Base-by-base conservation (phyloP, 2,888 invertebrate species). In the Onchidella celtica region DNA sequence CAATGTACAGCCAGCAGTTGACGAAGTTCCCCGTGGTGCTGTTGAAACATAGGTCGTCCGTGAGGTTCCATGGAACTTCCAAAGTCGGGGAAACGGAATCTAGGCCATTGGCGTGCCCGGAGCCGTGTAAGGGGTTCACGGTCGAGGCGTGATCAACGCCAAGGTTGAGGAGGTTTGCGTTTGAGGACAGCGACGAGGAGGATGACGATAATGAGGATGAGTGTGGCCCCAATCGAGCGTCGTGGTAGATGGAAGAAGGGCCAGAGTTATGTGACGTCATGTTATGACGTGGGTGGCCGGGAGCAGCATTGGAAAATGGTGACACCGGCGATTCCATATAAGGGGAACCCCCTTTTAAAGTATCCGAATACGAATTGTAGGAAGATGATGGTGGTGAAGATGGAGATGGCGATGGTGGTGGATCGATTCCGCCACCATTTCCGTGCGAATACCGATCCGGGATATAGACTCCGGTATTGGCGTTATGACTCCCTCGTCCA, bases 231-330 rank as follows among this genome's bases (percentile, higher is more conserved):
- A 14, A 32, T 40, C 24, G 40, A 1, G 29, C 0, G 47, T 47
- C 40, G 70, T 24, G 59, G 27, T 70, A 63, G 65, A 61, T 72
- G 47, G 61, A 72, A 47, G 40, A 40, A 17, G 61, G 55, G 34
- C 72, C 63, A 55, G 70, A 34, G 63, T 72, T 32, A 14, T 69
- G 69, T 70, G 78, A 61, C 61, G 78, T 70, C 59, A 63, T 70
- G 34, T 79, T 79, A 9, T 72, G 79, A 40, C 79, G 79, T 55
- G 40, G 17, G 34, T 40, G 57, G 34, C 61, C 40, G 32, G 32
- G 70, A 11, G 32, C 63, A 47, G 14, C n/a, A 21, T 63, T 32
- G 0, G 32, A n/a, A 3, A 34, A 47, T 29, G 61, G 40, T 0
- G 63, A 24, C n/a, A 9, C 27, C 17, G 59, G 55, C 1, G 76